A percentile compares a stretch with the other conserved stretches of the same genome.
phyloP scores from a whole-genome alignment of 1,140 invertebrate genomes.

The Agraylea sexmaculata region DNA sequence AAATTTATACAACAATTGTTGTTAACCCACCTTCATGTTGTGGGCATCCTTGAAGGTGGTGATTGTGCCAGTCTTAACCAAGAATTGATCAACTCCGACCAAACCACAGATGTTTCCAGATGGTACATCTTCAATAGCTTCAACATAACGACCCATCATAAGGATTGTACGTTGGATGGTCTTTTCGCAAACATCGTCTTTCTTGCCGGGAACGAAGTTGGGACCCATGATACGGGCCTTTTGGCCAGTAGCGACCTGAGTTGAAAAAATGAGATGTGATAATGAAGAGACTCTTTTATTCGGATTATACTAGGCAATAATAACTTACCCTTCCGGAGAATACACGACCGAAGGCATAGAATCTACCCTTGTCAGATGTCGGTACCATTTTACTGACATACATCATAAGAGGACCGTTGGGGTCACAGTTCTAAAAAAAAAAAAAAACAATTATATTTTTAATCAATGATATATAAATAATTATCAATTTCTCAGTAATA shows the following conservation, averaged over 20 bases:
- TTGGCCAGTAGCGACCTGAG: constrained; percentile 69
- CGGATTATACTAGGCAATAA: background rate
- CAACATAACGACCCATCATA: constrained; percentile 99
- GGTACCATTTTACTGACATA: constrained; percentile 99
- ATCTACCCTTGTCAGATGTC: constrained; percentile 97
- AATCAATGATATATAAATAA: constrained; percentile 1
- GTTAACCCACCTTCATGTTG: constrained; percentile 72
- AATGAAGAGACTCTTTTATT: background rate
- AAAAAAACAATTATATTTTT: constrained; percentile 6
- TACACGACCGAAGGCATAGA: constrained; percentile 99
- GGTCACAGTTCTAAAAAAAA: constrained; percentile 73
- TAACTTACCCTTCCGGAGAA: constrained; percentile 85
- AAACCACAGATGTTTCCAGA: constrained; percentile 99
- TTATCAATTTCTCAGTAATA: too few relatives aligned
- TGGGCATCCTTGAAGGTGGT: constrained; percentile 98
- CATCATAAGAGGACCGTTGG: constrained; percentile 98
- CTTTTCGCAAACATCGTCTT: constrained; percentile 98
- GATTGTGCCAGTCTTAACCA: constrained; percentile 99
- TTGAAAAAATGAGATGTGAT: constrained; percentile 5
- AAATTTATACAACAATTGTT: too few relatives aligned
- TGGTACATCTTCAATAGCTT: constrained; percentile 99
- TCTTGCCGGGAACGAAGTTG: constrained; percentile 95
- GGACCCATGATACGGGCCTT: constrained; percentile 98
- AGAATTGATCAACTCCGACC: constrained; percentile 98
- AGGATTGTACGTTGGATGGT: constrained; percentile 98